These are phyloP conservation scores for Cyprinodon diabolis DNA, from an alignment of 2,797 vertebrate species.

Conservation along the genomic window DNA sequence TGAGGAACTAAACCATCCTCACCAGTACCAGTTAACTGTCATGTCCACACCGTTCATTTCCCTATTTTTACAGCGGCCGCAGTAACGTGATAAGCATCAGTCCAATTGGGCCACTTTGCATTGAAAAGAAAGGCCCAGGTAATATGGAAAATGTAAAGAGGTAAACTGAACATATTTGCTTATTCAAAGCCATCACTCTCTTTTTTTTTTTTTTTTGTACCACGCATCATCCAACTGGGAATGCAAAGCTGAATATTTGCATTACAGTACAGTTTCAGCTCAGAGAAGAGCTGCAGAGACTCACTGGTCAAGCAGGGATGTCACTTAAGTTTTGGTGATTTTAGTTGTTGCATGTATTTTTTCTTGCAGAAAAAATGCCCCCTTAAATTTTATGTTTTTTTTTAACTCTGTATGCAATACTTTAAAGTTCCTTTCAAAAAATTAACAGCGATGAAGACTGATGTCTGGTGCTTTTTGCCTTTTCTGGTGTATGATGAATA, in stretches of 20 bases:
- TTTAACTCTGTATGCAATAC: constrained; percentile 44
- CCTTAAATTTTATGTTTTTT: constrained; percentile 42
- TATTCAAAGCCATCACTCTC: constrained; percentile 76
- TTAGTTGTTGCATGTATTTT: not conserved
- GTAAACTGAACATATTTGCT: constrained; percentile 73
- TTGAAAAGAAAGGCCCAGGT: constrained; percentile 48
- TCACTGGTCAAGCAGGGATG: not conserved
- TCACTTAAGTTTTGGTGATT: constrained; percentile 21
- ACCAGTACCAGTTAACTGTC: constrained; percentile 69
- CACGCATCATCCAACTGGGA: constrained; percentile 36
- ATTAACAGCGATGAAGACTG: constrained; percentile 70
- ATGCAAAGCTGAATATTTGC: constrained; percentile 85
- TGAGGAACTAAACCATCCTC: constrained; percentile 64
- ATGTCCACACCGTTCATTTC: constrained; percentile 66
- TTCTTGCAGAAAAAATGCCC: constrained; percentile 2
- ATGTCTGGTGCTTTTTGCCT: constrained; percentile 40
- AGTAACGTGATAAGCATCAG: constrained; percentile 66
- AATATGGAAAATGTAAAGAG: constrained; percentile 45
- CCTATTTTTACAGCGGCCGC: constrained; percentile 65
- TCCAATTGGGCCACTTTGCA: constrained; percentile 75
- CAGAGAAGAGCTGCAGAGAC: constrained; percentile 20
- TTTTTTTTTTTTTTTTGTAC: constrained; percentile 15
- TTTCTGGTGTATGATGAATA: constrained; percentile 44
- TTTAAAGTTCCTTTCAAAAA: constrained; percentile 58
- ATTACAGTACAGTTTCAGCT: constrained; percentile 58